Percentiles rank a stretch among this genome's conserved stretches.
These are phyloP conservation scores for Nudaria mundana DNA, from an alignment of 2,888 invertebrate species.

Conservation along the genomic window DNA sequence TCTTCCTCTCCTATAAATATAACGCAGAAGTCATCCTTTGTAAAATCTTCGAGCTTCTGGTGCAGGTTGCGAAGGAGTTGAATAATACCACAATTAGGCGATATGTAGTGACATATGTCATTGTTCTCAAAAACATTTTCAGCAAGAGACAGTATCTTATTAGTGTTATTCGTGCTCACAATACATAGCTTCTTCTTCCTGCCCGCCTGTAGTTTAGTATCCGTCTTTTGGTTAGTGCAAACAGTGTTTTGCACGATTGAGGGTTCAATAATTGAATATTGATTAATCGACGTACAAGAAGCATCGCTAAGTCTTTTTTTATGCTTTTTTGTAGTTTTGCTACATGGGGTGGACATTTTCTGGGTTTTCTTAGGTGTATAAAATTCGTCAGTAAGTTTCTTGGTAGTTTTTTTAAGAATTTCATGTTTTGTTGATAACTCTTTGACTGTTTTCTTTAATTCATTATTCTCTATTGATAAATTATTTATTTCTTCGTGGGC, in stretches of 20 bases:
- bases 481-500: slow-evolving; percentile 6
- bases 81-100: background rate
- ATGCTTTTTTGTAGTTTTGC: too few species aligned
- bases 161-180: slow-evolving; percentile 1
- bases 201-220: too few species aligned
- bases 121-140: background rate
- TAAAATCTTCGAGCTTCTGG: background rate
- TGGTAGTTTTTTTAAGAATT: background rate
- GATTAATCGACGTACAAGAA: too few species aligned
- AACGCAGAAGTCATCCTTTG: slow-evolving; percentile 1
- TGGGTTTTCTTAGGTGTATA: background rate
- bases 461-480: background rate
- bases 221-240: too few species aligned
- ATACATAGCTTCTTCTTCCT: slow-evolving; percentile 5
- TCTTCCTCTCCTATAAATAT: slow-evolving; percentile 1
- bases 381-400: background rate
- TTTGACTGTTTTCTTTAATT: background rate
- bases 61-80: background rate
- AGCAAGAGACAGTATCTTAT: slow-evolving; percentile 3
- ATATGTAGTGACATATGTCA: slow-evolving; percentile 1
- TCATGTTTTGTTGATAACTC: background rate
- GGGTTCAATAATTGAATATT: too few species aligned
- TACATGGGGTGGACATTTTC: background rate
- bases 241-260: too few species aligned
- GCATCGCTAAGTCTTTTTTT: too few species aligned